These are phyloP conservation scores for Phacellophora camtschatica DNA, from an alignment of 30 jellyfish, hydroid and myxozoan genomes.

Conservation along the genomic window DNA sequence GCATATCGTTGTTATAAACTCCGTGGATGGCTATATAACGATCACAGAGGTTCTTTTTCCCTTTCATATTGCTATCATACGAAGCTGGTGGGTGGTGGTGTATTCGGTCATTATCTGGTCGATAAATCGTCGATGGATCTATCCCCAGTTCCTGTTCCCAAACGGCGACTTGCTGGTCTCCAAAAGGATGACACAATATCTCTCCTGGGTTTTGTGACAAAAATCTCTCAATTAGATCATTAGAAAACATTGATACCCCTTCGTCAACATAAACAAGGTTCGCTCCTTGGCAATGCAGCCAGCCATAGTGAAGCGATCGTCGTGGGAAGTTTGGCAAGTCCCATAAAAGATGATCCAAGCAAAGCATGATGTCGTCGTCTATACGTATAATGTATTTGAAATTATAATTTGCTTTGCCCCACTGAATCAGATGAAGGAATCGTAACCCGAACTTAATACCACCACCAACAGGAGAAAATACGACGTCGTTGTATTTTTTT, in stretches of 20 bases:
- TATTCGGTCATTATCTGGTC: slow-evolving; percentile 44
- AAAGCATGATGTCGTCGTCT: slow-evolving; percentile 71
- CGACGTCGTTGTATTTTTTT: slow-evolving; percentile 16
- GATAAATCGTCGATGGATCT: neutral
- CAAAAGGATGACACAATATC: slow-evolving; percentile 67
- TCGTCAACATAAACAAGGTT: slow-evolving; percentile 61
- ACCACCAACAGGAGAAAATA: slow-evolving; percentile 25
- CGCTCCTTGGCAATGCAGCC: slow-evolving; percentile 66
- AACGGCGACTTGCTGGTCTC: slow-evolving; percentile 63
- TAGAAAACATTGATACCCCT: slow-evolving; percentile 50
- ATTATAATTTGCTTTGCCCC: slow-evolving; percentile 53
- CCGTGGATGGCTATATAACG: slow-evolving; percentile 74
- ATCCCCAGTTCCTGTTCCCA: slow-evolving; percentile 62
- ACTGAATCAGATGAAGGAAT: slow-evolving; percentile 30
- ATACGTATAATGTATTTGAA: slow-evolving; percentile 18
- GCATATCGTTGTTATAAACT: slow-evolving; percentile 32
- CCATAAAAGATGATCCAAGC: slow-evolving; percentile 68
- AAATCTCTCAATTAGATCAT: slow-evolving; percentile 33
- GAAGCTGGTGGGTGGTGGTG: slow-evolving; percentile 82
- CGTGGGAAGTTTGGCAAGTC: slow-evolving; percentile 54
- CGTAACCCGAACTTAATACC: slow-evolving; percentile 63
- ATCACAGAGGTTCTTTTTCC: slow-evolving; percentile 4
- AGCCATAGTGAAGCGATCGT: slow-evolving; percentile 37
- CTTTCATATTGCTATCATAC: neutral
- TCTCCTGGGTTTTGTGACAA: slow-evolving; percentile 49